phyloP scores from a whole-genome alignment of 1,140 invertebrate species.

The Chionoecetes opilio region DNA sequence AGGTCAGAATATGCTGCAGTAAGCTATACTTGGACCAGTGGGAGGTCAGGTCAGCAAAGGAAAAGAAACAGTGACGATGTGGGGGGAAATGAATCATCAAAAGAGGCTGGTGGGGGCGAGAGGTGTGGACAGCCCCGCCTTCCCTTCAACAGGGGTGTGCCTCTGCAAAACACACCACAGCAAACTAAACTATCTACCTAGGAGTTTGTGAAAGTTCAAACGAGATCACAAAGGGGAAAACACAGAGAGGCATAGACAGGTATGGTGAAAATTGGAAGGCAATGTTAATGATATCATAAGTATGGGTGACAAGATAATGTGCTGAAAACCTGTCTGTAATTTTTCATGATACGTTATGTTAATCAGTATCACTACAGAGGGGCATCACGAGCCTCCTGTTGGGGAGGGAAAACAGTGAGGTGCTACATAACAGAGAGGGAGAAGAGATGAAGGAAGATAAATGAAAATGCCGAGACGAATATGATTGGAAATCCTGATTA shows the following conservation, averaged over 20 bases:
- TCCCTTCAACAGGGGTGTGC: neutral
- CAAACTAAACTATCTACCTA: conserved; percentile 12
- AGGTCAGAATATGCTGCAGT: conserved; percentile 49
- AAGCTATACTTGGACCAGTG: conserved; percentile 34
- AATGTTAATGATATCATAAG: neutral
- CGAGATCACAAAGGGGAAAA: conserved; percentile 18
- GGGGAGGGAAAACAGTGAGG: neutral
- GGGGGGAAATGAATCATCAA: conserved; percentile 35
- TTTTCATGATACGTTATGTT: neutral
- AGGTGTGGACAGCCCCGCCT: conserved; percentile 12
- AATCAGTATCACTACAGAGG: neutral
- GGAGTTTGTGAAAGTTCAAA: neutral
- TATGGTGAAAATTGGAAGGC: conserved; percentile 1
- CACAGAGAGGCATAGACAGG: neutral
- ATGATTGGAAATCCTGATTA: neutral
- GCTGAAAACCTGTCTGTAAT: neutral
- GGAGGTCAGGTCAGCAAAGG: conserved; percentile 57
- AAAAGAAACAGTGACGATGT: conserved; percentile 64
- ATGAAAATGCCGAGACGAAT: neutral
- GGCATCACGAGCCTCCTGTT: neutral
- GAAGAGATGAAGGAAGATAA: neutral
- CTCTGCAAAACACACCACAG: neutral
- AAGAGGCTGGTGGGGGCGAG: neutral
- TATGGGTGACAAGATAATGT: conserved; percentile 1
- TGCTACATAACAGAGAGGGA: conserved; percentile 1